phyloP scores from a whole-genome alignment of 2,888 invertebrate genomes.

The Campoplex nolae region DNA sequence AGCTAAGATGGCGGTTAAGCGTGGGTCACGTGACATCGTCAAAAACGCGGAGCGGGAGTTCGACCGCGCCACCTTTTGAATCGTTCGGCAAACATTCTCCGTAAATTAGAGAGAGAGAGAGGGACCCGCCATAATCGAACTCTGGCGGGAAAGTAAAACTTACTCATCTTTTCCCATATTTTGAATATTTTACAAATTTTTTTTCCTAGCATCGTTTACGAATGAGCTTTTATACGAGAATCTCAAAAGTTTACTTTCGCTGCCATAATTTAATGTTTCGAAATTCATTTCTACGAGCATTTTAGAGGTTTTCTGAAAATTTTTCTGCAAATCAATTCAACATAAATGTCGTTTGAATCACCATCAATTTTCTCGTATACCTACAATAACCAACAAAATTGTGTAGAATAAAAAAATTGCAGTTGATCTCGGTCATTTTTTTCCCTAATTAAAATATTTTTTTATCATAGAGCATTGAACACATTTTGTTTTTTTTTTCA shows the following conservation, averaged over 20 bases:
- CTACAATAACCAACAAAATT: background rate
- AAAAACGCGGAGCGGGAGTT: slow-evolving; percentile 81
- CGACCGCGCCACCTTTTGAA: slow-evolving; percentile 74
- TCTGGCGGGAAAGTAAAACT: slow-evolving; percentile 56
- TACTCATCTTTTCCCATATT: background rate
- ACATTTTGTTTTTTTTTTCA: background rate
- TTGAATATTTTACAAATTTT: background rate
- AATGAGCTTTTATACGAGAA: background rate
- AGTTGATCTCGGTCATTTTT: background rate
- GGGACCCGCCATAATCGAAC: slow-evolving; percentile 51
- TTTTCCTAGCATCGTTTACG: background rate
- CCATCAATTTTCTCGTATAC: background rate
- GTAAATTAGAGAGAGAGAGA: background rate
- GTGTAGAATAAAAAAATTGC: background rate
- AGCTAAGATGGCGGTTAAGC: slow-evolving; percentile 87
- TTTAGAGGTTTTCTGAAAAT: background rate
- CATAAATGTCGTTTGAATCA: background rate
- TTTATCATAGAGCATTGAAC: background rate
- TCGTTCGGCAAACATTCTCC: slow-evolving; percentile 65
- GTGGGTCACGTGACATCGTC: slow-evolving; percentile 86
- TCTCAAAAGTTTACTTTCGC: background rate
- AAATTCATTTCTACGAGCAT: background rate
- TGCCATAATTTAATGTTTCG: background rate
- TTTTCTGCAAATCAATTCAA: background rate
- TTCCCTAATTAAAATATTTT: background rate